Conservation (phyloP, 2,888 invertebrate species). For the Ryuthela nishihirai region DNA sequence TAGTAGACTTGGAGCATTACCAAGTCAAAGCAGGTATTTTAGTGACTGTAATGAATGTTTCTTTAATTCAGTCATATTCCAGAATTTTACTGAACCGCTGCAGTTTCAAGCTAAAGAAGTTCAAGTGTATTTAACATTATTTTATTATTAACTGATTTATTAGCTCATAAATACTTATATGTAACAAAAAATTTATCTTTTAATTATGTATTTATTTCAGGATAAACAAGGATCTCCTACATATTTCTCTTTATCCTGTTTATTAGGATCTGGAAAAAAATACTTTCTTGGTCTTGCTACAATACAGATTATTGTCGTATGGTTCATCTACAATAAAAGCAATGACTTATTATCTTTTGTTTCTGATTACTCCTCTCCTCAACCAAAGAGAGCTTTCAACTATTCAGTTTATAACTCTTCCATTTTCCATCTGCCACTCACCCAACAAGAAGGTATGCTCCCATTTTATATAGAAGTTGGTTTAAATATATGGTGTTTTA, state of each 20-base stretch:
- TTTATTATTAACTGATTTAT: too few relatives aligned
- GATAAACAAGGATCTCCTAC: too few relatives aligned
- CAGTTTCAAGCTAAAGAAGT: too few relatives aligned
- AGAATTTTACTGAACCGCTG: too few relatives aligned
- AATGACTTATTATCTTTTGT: background rate
- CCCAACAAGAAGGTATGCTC: constrained; percentile 18
- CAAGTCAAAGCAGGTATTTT: too few relatives aligned
- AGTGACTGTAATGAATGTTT: too few relatives aligned
- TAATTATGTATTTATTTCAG: too few relatives aligned
- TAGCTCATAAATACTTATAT: too few relatives aligned
- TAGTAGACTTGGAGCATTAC: too few relatives aligned
- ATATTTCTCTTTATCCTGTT: background rate
- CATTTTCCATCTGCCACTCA: constrained; percentile 28
- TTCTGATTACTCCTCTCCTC: background rate
- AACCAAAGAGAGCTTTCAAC: background rate
- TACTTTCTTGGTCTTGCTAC: constrained; percentile 9
- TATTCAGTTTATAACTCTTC: constrained; percentile 16
- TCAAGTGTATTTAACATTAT: too few relatives aligned
- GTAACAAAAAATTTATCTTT: too few relatives aligned
- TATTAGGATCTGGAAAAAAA: constrained; percentile 15
- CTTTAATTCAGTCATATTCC: too few relatives aligned
- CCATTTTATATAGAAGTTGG: constrained; percentile 22
- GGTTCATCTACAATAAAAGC: constrained; percentile 15
- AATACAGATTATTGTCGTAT: constrained; percentile 8
- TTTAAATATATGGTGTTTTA: constrained; percentile 23